These are phyloP conservation scores for Caenorhabditis japonica DNA, from an alignment of 2,888 invertebrate genomes.

Conservation along the genomic window DNA sequence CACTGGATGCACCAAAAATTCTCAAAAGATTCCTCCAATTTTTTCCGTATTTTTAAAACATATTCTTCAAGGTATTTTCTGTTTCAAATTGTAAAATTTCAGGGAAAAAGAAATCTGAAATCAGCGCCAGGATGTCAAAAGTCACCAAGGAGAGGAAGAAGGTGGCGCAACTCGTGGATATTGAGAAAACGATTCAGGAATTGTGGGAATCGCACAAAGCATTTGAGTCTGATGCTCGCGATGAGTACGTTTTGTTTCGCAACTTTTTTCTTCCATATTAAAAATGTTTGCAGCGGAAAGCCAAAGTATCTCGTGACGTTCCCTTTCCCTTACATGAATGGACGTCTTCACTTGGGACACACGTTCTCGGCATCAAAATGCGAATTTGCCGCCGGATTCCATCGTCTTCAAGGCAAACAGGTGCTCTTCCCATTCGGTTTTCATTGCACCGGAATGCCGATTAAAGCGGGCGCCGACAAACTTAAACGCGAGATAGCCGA, in stretches of 20 bases:
- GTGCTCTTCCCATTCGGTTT: conserved; percentile 97
- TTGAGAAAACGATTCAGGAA: conserved; percentile 87
- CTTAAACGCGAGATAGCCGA: conserved; percentile 91
- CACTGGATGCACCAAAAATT: no score
- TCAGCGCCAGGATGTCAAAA: conserved; percentile 44
- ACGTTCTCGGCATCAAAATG: conserved; percentile 96
- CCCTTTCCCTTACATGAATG: conserved; percentile 99
- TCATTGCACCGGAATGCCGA: conserved; percentile 99
- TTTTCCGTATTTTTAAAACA: background rate
- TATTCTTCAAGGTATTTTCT: background rate
- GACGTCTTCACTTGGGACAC: conserved; percentile 95
- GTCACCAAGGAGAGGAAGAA: conserved; percentile 61
- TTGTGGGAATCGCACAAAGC: conserved; percentile 88
- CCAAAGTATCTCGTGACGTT: conserved; percentile 92
- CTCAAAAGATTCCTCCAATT: no score
- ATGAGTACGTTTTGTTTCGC: conserved; percentile 54
- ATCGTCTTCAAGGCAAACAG: conserved; percentile 90
- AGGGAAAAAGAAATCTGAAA: conserved; percentile 43
- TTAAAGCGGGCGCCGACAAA: conserved; percentile 98
- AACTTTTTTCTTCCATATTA: conserved; percentile 3
- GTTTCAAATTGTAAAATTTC: conserved; percentile 1
- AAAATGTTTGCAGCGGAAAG: conserved; percentile 43
- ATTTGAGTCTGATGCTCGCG: conserved; percentile 88
- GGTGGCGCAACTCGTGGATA: conserved; percentile 57
- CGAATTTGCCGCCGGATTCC: conserved; percentile 93